Percentiles rank a stretch among this genome's conserved stretches.
Conservation (phyloP, 1,140 invertebrate genomes). For the Bombus confusus region DNA sequence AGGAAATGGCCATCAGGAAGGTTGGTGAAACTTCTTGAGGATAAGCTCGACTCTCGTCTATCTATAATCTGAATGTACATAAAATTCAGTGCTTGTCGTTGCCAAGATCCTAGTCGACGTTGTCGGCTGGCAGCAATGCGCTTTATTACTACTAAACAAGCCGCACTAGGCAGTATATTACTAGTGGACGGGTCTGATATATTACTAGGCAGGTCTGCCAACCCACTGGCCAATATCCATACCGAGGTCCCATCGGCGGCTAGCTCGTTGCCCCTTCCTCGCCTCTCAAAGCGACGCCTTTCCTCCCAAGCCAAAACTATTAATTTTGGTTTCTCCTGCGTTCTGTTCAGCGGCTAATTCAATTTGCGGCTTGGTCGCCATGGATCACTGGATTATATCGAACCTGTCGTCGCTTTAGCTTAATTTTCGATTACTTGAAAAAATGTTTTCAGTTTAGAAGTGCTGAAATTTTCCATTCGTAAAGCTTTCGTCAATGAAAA, state of each 20-base stretch:
- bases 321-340: conserved; percentile 75
- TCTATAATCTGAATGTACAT: not conserved
- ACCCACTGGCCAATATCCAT: conserved; percentile 75
- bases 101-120: conserved; percentile 31
- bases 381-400: not conserved
- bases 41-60: not conserved
- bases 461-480: not conserved
- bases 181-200: conserved; percentile 71
- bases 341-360: conserved; percentile 70
- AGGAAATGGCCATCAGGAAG: not conserved
- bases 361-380: conserved; percentile 62
- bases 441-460: not conserved
- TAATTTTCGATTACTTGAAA: not conserved
- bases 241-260: conserved; percentile 54
- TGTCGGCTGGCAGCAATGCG: conserved; percentile 49
- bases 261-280: conserved; percentile 29
- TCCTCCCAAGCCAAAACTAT: conserved; percentile 76
- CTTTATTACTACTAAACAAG: conserved; percentile 76
- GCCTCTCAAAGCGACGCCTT: conserved; percentile 53
- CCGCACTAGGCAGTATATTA: conserved; percentile 75
- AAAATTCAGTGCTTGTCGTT: conserved; percentile 32
- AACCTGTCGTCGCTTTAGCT: not conserved
- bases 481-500: not conserved
- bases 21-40: not conserved
- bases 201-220: conserved; percentile 69